Evolutionary conservation across 2,888 invertebrate species (phyloP), one percentile per base, ranked within the genome.

Genomic region (Trissonchulus latispiculum): DNA sequence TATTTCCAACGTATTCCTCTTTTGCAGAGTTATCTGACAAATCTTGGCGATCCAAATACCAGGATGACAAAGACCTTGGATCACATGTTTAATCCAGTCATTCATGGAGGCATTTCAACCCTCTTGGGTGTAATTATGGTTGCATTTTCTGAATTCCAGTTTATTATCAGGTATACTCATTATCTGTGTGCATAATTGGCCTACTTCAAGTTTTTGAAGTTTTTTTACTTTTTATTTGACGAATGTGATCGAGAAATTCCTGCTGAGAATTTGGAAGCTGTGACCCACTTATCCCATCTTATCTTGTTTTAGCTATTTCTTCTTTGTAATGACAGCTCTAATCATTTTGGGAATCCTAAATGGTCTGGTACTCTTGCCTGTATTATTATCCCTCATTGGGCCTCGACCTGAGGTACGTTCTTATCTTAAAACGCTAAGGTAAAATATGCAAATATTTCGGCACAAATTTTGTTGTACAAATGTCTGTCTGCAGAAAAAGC

Each of bases 91-190:
- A 90, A 91, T 31, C 92, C 95, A 0, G 90, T 95, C 2, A 85
- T 93, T 0, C 95, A 96, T 83, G 94, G 94, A 1, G 93, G 93
- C 66, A 83, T 94, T 72, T 93, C 95, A 36, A 91, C 93, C 0
- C 87, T 93, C 1, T 86, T 96, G 73, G 93, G 94, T 0, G 90
- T 93, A 2, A 87, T 90, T 72, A 93, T 95, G 90, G 86, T 97
- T 77, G 91, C 91, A 1, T 90, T 92, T 77, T 93, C 95, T 71
- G 92, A 95, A 80, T 96, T 96, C 83, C 95, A 95, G 81, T 97
- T 97, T 85, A 93, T 97, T 76, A 90, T 93, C 74, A 88, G 85
- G 87, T 87, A 48, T n/a, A n/a, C n/a, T n/a, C n/a, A n/a, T n/a
- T n/a, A n/a, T n/a, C n/a, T n/a, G n/a, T n/a, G n/a, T n/a, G n/a